A percentile compares a stretch with the other conserved stretches of the same genome.
Evolutionary conservation across 2,888 invertebrate species (phyloP).

Genomic region (Ophioninae sp.): DNA sequence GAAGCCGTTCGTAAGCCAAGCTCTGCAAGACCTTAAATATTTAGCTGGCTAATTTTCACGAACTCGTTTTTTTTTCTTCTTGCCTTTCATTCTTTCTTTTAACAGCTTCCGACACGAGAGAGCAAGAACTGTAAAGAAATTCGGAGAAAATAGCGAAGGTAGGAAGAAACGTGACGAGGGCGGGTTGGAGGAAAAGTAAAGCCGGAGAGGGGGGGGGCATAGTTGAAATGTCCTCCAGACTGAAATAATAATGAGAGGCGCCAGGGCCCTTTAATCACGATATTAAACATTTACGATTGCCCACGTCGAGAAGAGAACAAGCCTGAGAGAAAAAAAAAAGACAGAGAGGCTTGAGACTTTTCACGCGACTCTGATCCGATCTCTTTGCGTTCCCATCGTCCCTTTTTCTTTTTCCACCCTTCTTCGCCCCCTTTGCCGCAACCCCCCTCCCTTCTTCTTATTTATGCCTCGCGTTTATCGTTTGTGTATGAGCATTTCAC

Average conservation of each 20-base stretch:
- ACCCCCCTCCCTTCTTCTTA: slow-evolving; percentile 51
- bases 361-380: slow-evolving; percentile 65
- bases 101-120: slow-evolving; percentile 65
- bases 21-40: slow-evolving; percentile 73
- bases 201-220: slow-evolving; percentile 65
- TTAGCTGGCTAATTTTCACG: slow-evolving; percentile 79
- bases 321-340: slow-evolving; percentile 13
- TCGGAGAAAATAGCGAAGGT: slow-evolving; percentile 59
- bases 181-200: slow-evolving; percentile 69
- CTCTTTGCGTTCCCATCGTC: slow-evolving; percentile 53
- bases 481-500: slow-evolving; percentile 61
- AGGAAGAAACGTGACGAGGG: slow-evolving; percentile 18
- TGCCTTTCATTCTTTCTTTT: slow-evolving; percentile 65
- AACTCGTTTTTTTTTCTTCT: slow-evolving; percentile 40
- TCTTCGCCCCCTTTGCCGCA: slow-evolving; percentile 54
- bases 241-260: slow-evolving; percentile 81
- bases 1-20: slow-evolving; percentile 25
- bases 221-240: slow-evolving; percentile 78
- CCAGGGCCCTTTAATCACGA: slow-evolving; percentile 80
- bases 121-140: slow-evolving; percentile 78
- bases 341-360: slow-evolving; percentile 65
- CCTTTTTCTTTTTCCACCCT: slow-evolving; percentile 50
- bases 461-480: slow-evolving; percentile 64
- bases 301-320: slow-evolving; percentile 50
- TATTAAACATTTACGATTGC: slow-evolving; percentile 81